Percentiles rank a stretch among this genome's conserved stretches.
phyloP scores from a whole-genome alignment of 2,797 vertebrate genomes.

The Danio tinwini region DNA sequence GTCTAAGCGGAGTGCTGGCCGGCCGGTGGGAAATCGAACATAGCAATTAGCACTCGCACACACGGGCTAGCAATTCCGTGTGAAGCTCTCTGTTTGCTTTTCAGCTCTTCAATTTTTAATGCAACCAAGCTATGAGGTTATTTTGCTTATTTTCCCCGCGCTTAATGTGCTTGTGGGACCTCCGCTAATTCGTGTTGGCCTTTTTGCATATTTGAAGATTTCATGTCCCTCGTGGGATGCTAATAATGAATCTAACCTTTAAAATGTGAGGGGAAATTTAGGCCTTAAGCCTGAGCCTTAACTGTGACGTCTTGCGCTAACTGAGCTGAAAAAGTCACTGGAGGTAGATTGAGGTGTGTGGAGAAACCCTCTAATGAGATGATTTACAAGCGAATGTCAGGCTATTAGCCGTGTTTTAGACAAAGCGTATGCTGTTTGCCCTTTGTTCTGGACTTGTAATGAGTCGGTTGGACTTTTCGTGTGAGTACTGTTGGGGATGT shows the following conservation, averaged over 20 bases:
- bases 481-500: background rate
- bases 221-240: slow-evolving; percentile 9
- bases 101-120: slow-evolving; percentile 28
- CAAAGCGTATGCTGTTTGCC: background rate
- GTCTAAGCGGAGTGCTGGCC: slow-evolving; percentile 13
- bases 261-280: slow-evolving; percentile 23
- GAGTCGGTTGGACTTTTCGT: background rate
- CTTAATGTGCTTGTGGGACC: slow-evolving; percentile 26
- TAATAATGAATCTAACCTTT: slow-evolving; percentile 46
- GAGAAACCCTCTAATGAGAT: slow-evolving; percentile 17
- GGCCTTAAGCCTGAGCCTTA: slow-evolving; percentile 11
- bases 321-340: slow-evolving; percentile 6
- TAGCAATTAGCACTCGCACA: slow-evolving; percentile 46
- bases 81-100: slow-evolving; percentile 29
- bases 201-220: slow-evolving; percentile 39
- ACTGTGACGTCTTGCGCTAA: slow-evolving; percentile 5
- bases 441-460: slow-evolving; percentile 16
- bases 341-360: background rate
- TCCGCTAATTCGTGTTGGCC: background rate
- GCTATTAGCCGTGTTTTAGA: slow-evolving; percentile 8
- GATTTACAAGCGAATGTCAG: slow-evolving; percentile 11
- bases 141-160: slow-evolving; percentile 21
- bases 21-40: slow-evolving; percentile 31
- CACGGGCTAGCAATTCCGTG: background rate
- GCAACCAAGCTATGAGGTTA: slow-evolving; percentile 3